Evolutionary conservation across 1,140 invertebrate genomes (phyloP).

Genomic region (Drosophila suzukii): DNA sequence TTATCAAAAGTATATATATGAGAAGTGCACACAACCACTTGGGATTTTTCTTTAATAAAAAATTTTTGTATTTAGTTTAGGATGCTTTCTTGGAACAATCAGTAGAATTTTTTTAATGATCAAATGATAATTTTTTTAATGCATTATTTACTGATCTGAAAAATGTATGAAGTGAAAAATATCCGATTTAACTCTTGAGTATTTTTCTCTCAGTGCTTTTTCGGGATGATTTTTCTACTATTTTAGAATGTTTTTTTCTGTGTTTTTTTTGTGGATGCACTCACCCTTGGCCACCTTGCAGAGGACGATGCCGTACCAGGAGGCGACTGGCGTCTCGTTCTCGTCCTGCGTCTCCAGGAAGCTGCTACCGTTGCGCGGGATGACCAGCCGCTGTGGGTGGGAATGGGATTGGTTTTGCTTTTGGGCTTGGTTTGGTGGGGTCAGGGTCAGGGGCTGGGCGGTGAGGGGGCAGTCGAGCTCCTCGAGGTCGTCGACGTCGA

Average conservation of each 20-base stretch:
- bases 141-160: no score
- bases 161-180: no score
- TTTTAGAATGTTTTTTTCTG: no score
- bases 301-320: slow-evolving; percentile 87
- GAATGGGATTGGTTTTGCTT: not conserved
- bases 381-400: slow-evolving; percentile 36
- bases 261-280: not conserved
- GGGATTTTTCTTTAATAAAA: no score
- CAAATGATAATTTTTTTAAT: no score
- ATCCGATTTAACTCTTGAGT: no score
- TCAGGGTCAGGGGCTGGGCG: slow-evolving; percentile 16
- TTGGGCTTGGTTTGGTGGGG: not conserved
- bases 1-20: not conserved
- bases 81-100: no score
- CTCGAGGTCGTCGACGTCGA: slow-evolving; percentile 54
- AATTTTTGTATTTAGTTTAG: no score
- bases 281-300: slow-evolving; percentile 87
- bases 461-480: slow-evolving; percentile 59
- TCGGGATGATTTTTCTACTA: no score
- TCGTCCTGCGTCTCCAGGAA: slow-evolving; percentile 78
- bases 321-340: slow-evolving; percentile 76
- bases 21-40: not conserved
- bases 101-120: no score
- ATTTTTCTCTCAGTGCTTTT: not conserved
- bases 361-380: slow-evolving; percentile 72